A percentile compares a stretch with the other conserved stretches of the same genome.
phyloP scores from a whole-genome alignment of 2,797 vertebrate species.

The Telmatherina bonti region DNA sequence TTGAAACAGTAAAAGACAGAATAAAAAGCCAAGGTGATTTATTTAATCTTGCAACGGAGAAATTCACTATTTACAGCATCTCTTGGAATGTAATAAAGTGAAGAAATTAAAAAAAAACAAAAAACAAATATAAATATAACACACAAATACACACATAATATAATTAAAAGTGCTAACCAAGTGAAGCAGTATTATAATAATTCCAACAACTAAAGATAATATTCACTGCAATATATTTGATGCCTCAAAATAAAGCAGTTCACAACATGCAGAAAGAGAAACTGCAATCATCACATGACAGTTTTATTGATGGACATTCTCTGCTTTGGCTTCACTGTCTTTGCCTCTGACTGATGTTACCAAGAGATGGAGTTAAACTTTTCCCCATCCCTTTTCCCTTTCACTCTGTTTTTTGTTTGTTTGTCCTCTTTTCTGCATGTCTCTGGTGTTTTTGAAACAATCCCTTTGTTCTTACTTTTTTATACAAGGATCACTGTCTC shows the following conservation, averaged over 20 bases:
- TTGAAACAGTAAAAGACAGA: too few relatives aligned
- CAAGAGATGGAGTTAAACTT: conserved; percentile 38
- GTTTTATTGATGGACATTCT: conserved; percentile 45
- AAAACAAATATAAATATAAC: conserved; percentile 13
- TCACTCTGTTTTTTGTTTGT: conserved; percentile 31
- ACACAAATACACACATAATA: background rate
- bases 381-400: conserved; percentile 23
- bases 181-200: conserved; percentile 20
- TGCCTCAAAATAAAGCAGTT: conserved; percentile 19
- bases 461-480: conserved; percentile 29
- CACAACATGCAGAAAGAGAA: conserved; percentile 25
- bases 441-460: conserved; percentile 54
- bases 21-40: too few relatives aligned
- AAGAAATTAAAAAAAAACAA: too few relatives aligned
- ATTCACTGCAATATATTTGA: conserved; percentile 16
- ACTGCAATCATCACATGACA: conserved; percentile 37
- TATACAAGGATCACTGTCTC: conserved; percentile 17
- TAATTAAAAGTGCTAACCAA: conserved; percentile 21
- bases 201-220: conserved; percentile 24
- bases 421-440: conserved; percentile 46
- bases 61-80: too few relatives aligned
- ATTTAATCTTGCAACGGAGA: too few relatives aligned
- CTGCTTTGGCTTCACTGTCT: conserved; percentile 4
- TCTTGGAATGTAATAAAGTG: too few relatives aligned
- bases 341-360: conserved; percentile 43